Conservation (phyloP, 2,113 vertebrate species). For the Rhineura floridana region DNA sequence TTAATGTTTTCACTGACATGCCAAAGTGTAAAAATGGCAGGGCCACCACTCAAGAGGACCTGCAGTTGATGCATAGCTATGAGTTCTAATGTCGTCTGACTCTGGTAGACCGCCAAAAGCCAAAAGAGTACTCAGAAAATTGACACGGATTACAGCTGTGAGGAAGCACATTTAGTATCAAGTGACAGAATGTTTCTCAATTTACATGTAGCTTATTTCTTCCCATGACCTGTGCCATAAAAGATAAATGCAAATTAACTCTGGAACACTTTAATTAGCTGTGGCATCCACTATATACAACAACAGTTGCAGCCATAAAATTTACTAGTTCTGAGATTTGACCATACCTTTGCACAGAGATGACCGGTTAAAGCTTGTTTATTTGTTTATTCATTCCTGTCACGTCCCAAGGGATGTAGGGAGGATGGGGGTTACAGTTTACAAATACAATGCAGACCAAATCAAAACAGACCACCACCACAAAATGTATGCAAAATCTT, state of each 20-base stretch:
- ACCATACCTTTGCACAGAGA: background rate
- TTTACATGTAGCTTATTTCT: slow-evolving; percentile 9
- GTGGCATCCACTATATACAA: background rate
- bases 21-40: background rate
- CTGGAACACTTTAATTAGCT: background rate
- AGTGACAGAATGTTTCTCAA: background rate
- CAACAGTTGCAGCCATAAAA: background rate
- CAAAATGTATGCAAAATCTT: background rate
- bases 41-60: background rate
- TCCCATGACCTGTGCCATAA: background rate
- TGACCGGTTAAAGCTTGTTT: background rate
- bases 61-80: background rate
- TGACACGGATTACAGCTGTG: background rate
- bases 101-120: background rate
- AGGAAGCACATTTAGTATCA: background rate
- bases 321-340: accelerated
- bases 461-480: background rate
- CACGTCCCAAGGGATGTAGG: background rate
- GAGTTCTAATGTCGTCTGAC: background rate
- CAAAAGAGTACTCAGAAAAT: background rate
- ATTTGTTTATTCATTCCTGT: background rate
- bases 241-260: background rate
- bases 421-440: background rate
- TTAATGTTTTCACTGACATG: background rate
- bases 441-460: background rate